Conservation (phyloP, 2,113 vertebrate genomes). For the Panthera tigris region DNA sequence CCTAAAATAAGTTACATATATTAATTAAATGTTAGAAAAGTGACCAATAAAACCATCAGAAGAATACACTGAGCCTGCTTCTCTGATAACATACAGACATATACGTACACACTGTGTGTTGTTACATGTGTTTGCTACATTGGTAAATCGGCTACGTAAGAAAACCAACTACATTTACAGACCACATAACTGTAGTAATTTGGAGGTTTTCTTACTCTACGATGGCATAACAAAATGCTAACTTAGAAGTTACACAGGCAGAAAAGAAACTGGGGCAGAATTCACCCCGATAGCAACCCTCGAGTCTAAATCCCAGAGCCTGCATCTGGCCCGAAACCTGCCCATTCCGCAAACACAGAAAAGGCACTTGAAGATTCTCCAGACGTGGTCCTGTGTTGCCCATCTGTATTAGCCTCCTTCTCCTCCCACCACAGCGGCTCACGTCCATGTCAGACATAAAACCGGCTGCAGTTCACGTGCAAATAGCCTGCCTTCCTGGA, state of each 20-base stretch:
- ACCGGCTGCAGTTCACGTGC: rapidly evolving
- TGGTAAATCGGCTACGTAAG: neutral
- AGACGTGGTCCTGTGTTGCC: rapidly evolving
- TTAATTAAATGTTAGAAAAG: neutral
- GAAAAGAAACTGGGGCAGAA: neutral
- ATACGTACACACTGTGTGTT: neutral
- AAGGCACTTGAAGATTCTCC: neutral
- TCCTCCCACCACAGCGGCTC: neutral
- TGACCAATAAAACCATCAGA: neutral
- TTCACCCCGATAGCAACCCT: neutral
- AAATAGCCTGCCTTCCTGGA: rapidly evolving
- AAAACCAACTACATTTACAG: neutral
- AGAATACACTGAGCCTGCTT: neutral
- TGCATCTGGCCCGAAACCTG: rapidly evolving
- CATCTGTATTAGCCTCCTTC: rapidly evolving
- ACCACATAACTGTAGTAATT: rapidly evolving
- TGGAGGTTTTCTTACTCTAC: neutral
- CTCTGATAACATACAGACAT: neutral
- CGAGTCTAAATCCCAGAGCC: neutral
- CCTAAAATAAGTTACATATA: neutral
- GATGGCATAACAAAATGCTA: neutral
- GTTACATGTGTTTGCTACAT: neutral
- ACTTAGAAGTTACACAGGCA: neutral
- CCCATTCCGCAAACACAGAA: too few species aligned
- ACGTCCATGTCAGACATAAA: rapidly evolving